Percentiles rank a stretch among this genome's conserved stretches.
Conservation (phyloP, 2,888 invertebrate genomes). For the Drosophila maculinotata region DNA sequence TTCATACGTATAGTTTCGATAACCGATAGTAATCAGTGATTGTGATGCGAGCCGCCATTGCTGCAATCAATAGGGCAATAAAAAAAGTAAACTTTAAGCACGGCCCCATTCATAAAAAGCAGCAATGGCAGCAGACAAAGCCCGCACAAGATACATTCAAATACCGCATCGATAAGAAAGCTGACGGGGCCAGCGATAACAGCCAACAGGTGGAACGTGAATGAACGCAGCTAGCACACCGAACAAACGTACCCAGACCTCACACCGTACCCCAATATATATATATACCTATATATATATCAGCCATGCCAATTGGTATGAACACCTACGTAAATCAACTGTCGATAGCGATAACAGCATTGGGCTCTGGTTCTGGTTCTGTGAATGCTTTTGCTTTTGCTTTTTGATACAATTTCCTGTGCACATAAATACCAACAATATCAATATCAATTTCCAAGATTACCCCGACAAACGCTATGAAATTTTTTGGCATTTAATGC, state of each 20-base stretch:
- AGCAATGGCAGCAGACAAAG: conserved; percentile 11
- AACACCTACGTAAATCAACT: conserved; percentile 42
- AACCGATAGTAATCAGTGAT: conserved; percentile 20
- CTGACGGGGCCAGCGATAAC: conserved; percentile 26
- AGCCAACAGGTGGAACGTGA: conserved; percentile 70
- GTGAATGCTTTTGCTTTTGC: conserved; percentile 12
- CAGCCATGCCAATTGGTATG: background rate
- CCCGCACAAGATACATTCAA: conserved; percentile 41
- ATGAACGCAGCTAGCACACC: conserved; percentile 65
- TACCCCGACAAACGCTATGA: conserved; percentile 21
- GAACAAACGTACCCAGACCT: conserved; percentile 8
- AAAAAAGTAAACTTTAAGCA: conserved; percentile 39
- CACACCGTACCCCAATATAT: background rate
- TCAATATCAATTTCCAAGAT: conserved; percentile 71
- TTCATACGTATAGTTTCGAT: background rate
- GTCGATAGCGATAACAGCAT: conserved; percentile 45
- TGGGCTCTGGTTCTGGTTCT: too few species aligned
- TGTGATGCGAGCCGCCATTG: too few species aligned
- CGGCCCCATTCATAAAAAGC: conserved; percentile 66
- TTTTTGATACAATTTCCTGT: conserved; percentile 70
- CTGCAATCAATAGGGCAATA: conserved; percentile 5
- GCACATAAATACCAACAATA: conserved; percentile 65
- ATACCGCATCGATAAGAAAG: conserved; percentile 46
- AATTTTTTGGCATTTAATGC: conserved; percentile 39
- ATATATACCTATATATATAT: background rate